Evolutionary conservation across 2,888 invertebrate species (phyloP), one percentile per base, ranked within the genome.

Genomic region (Rhabditoides inermis): DNA sequence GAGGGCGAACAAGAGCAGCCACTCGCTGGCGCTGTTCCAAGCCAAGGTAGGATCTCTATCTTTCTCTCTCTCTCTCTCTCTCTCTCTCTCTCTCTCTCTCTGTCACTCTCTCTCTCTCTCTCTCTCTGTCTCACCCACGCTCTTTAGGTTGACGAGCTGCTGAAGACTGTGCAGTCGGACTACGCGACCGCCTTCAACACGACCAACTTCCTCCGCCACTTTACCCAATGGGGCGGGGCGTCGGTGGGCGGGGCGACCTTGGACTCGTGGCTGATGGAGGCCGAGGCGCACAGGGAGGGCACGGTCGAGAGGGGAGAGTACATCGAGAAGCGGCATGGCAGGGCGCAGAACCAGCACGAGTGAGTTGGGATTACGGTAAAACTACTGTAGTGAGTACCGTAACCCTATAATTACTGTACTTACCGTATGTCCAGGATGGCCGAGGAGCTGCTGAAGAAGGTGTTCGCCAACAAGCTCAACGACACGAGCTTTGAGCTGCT

Each of bases 241-340:
- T 60, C 56, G 35, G 58, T 66, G 20, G 63, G 63, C 10, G 60
- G 58, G 42, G 61, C 57, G 12, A 60, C 58, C 12, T 28, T 69
- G 28, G 64, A 68, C 18, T 51, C 56, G 12, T 59, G 67, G 65
- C 45, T 77, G 10, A 62, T 61, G 47, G 71, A 77, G 49, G 77
- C 78, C 0, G 69, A 72, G 35, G 60, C 60, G 3, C 73, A 77
- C 30, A 57, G 76, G 44, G 63, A 69, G 41, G 70, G 72, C n/a
- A 77, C 77, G 12, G 47, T 67, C 40, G 65, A 61, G 22, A 55
- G 77, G 26, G 69, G 71, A 48, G 64, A 65, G 10, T 64, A 68
- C 45, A 64, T 75, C 27, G 70, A 70, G 52, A 76, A 74, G 49
- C 49, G 70, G 42, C 56, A 56, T 28, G 64, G 64, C 22, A 27